Conservation (phyloP, 2,797 vertebrate genomes). For the Phalanger gymnotis region DNA sequence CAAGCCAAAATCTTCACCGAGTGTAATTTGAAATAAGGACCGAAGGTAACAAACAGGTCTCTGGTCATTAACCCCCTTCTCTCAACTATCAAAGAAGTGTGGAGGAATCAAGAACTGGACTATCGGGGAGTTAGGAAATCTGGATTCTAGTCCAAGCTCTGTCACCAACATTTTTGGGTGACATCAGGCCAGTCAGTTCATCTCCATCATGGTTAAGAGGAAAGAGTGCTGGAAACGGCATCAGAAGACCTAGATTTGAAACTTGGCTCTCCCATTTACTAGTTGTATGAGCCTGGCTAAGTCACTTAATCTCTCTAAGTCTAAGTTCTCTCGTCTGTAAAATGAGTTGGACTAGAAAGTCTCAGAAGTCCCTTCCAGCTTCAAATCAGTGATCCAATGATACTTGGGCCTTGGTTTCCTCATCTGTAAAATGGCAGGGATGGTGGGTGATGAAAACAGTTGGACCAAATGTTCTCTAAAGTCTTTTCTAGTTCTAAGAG, state of each 20-base stretch:
- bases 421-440: not conserved
- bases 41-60: not conserved
- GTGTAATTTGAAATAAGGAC: not conserved
- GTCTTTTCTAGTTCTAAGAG: not conserved
- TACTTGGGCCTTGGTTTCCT: not conserved
- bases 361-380: not conserved
- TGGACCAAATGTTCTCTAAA: not conserved
- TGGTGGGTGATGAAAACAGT: not conserved
- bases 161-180: not conserved
- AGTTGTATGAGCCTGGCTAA: not conserved
- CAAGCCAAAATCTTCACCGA: not conserved
- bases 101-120: not conserved
- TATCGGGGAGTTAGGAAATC: not conserved
- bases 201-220: not conserved
- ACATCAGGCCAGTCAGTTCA: not conserved
- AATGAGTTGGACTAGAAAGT: not conserved
- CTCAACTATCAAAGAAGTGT: not conserved
- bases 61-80: not conserved
- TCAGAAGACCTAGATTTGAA: not conserved
- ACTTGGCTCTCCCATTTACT: not conserved
- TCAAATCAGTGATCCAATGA: not conserved
- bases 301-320: not conserved
- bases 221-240: not conserved
- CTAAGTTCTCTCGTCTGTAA: not conserved
- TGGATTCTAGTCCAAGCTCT: not conserved